Percentiles rank a stretch among this genome's conserved stretches.
Conservation (phyloP, 1,140 invertebrate genomes). For the Vanessa tameamea region DNA sequence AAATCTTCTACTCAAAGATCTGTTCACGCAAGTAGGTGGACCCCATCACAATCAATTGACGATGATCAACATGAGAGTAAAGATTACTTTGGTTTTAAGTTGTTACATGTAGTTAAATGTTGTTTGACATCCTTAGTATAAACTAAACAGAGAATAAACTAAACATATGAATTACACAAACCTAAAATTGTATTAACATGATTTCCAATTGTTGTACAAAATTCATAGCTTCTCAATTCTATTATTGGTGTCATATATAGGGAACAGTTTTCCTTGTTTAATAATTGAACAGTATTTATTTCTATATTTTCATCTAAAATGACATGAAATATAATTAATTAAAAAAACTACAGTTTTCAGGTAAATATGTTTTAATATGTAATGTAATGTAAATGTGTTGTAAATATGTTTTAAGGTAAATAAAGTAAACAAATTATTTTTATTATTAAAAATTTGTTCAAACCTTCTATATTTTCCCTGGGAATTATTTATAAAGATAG, state of each 20-base stretch:
- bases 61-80: too few species aligned
- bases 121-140: neutral
- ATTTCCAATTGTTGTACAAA: slow-evolving; percentile 40
- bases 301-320: slow-evolving; percentile 13
- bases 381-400: too few species aligned
- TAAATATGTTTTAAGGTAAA: too few species aligned
- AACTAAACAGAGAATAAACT: neutral
- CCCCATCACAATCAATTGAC: too few species aligned
- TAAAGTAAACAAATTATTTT: too few species aligned
- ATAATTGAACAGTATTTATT: slow-evolving; percentile 17
- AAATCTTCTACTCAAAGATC: neutral
- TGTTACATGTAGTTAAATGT: too few species aligned
- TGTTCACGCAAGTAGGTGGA: too few species aligned
- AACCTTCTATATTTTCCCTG: too few species aligned
- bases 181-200: slow-evolving; percentile 15
- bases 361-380: too few species aligned
- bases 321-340: neutral
- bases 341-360: neutral
- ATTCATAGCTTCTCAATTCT: slow-evolving; percentile 51
- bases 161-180: neutral
- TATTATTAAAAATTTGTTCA: too few species aligned
- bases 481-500: too few species aligned
- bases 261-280: slow-evolving; percentile 40
- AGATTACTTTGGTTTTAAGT: too few species aligned
- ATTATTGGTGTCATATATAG: slow-evolving; percentile 39